These are phyloP conservation scores for Nipponacmea schrenckii DNA, from an alignment of 2,888 invertebrate genomes.

Conservation along the genomic window DNA sequence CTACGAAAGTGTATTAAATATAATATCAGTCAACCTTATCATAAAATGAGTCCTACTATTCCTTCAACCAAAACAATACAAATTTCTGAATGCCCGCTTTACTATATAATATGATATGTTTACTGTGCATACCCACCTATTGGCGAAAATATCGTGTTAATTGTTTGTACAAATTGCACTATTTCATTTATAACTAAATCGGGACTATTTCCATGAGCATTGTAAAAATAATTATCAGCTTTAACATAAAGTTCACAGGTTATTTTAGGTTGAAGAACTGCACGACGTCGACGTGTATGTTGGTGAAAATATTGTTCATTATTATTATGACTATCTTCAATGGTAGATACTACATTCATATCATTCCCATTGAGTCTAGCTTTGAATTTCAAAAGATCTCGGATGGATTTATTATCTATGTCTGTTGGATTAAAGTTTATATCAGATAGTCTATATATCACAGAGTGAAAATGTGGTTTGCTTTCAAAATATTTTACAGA, in stretches of 20 bases:
- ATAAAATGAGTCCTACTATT: no score
- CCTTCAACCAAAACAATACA: no score
- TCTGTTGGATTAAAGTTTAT: constrained; percentile 72
- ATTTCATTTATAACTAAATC: constrained; percentile 95
- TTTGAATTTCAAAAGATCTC: constrained; percentile 31
- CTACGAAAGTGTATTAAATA: no score
- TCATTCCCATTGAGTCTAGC: neutral
- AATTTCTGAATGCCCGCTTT: no score
- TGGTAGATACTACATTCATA: neutral
- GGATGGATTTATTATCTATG: constrained; percentile 37
- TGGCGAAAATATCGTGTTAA: constrained; percentile 74
- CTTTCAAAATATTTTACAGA: constrained; percentile 84
- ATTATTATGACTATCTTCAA: constrained; percentile 17
- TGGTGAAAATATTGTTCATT: no score
- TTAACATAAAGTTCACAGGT: constrained; percentile 56
- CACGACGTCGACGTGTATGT: constrained; percentile 36
- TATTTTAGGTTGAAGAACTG: constrained; percentile 82
- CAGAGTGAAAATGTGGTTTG: constrained; percentile 82
- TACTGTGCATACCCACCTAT: constrained; percentile 57
- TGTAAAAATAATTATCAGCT: constrained; percentile 54
- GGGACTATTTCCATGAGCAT: constrained; percentile 70
- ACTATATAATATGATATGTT: no score
- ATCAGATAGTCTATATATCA: constrained; percentile 91
- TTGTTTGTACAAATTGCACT: constrained; percentile 92
- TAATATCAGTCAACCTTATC: no score